These are phyloP conservation scores for Caracal caracal DNA, from an alignment of 2,113 vertebrate genomes.

Conservation along the genomic window DNA sequence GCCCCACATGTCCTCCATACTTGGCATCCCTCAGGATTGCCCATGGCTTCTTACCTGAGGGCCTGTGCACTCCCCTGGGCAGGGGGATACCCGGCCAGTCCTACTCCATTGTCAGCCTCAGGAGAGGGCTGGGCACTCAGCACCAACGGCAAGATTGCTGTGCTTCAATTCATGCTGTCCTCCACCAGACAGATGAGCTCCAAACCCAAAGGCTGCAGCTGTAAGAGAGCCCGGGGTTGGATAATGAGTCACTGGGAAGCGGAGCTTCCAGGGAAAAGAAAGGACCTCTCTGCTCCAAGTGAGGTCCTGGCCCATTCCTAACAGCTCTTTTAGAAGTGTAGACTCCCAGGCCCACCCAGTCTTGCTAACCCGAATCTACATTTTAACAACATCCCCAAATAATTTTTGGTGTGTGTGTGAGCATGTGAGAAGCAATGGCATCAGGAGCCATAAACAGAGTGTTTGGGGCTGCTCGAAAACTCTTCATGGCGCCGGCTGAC, in stretches of 20 bases:
- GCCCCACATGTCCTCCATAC: background rate
- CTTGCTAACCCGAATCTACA: background rate
- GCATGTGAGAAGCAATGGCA: background rate
- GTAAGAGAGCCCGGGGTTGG: background rate
- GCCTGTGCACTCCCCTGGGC: background rate
- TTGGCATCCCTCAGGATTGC: background rate
- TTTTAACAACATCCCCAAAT: background rate
- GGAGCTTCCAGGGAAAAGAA: background rate
- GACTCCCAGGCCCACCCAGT: background rate
- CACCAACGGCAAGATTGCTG: background rate
- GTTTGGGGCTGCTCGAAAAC: background rate
- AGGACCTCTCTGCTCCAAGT: background rate
- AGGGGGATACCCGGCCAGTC: background rate
- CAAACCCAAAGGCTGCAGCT: too few species aligned
- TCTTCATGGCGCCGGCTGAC: background rate
- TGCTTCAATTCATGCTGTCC: background rate
- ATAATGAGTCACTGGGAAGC: accelerated
- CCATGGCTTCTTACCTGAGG: background rate
- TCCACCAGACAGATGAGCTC: background rate
- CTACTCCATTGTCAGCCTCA: background rate
- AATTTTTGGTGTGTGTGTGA: background rate
- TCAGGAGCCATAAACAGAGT: background rate
- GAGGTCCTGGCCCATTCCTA: background rate
- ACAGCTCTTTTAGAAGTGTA: background rate
- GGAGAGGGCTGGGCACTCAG: background rate